Conservation (phyloP, 2,113 vertebrate species). For the Neolamprologus tretocephalus region DNA sequence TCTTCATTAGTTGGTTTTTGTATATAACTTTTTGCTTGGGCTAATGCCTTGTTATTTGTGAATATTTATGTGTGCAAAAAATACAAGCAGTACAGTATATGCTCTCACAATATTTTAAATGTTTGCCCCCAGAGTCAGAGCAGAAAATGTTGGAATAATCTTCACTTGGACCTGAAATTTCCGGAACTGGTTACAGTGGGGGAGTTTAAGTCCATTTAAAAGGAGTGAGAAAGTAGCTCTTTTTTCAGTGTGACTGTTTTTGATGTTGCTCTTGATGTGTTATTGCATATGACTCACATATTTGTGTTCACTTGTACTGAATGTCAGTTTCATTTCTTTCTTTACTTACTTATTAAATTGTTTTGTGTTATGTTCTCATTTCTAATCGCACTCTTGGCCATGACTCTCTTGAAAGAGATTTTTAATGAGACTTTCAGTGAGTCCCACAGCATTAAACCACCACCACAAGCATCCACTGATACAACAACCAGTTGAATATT, state of each 20-base stretch:
- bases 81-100: background rate
- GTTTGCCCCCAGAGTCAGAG: background rate
- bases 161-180: background rate
- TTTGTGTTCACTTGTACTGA: background rate
- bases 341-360: background rate
- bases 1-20: background rate
- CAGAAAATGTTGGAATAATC: background rate
- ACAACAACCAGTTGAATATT: background rate
- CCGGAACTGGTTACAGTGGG: background rate
- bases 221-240: background rate
- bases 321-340: background rate
- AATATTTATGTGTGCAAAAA: background rate
- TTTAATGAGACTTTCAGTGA: background rate
- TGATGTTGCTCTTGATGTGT: background rate
- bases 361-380: background rate
- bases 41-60: background rate
- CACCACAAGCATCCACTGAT: background rate
- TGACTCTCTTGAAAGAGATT: background rate
- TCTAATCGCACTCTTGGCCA: background rate
- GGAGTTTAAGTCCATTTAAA: background rate
- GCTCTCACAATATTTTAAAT: background rate
- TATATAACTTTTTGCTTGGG: background rate
- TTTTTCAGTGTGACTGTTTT: background rate
- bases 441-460: background rate
- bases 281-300: background rate